Conservation (phyloP, 2,113 vertebrate species). For the Petromus typicus region DNA sequence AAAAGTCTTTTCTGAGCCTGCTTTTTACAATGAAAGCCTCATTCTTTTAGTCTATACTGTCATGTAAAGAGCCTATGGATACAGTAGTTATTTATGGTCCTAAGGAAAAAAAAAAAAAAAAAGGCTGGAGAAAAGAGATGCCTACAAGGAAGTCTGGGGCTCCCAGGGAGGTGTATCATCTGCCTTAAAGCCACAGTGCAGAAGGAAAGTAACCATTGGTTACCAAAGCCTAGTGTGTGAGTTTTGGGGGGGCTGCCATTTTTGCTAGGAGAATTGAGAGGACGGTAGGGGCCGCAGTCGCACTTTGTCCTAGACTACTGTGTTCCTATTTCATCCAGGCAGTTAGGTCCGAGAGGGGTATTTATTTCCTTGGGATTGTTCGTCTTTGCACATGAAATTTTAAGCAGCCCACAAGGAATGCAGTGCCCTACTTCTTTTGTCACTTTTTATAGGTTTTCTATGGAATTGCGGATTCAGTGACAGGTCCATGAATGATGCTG, state of each 20-base stretch:
- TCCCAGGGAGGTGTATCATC: background rate
- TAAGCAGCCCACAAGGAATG: slow-evolving; percentile 53
- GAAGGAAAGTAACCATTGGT: background rate
- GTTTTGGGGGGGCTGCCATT: background rate
- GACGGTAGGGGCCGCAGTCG: background rate
- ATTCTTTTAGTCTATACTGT: background rate
- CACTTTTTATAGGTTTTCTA: slow-evolving; percentile 11
- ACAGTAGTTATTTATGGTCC: background rate
- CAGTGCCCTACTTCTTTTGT: background rate
- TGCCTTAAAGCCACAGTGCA: background rate
- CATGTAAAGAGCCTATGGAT: background rate
- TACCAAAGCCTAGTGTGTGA: background rate
- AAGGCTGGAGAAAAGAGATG: background rate
- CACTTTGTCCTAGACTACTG: background rate
- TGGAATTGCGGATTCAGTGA: background rate
- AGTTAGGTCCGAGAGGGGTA: background rate
- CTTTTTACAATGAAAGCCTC: background rate
- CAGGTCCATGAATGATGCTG: background rate
- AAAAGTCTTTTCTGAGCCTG: background rate
- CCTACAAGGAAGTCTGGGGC: background rate
- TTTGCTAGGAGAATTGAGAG: background rate
- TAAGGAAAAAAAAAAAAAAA: background rate
- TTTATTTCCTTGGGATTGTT: slow-evolving; percentile 48
- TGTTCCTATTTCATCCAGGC: background rate
- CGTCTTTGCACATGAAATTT: slow-evolving; percentile 42